Percentiles rank a stretch among this genome's conserved stretches.
Evolutionary conservation across 2,797 vertebrate genomes (phyloP).

Genomic region (Thunnus albacares): DNA sequence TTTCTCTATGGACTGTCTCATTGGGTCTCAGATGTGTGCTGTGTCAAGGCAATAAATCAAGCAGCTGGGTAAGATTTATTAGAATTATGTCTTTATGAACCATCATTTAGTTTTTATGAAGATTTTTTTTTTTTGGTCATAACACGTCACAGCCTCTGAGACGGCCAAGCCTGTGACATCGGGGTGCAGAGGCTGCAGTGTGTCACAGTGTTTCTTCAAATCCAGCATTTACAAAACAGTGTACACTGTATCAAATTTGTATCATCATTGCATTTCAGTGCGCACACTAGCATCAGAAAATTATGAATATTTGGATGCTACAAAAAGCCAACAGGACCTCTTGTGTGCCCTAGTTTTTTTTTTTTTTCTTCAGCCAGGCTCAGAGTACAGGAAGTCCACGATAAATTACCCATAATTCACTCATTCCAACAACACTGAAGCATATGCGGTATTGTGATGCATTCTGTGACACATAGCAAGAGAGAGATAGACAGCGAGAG

Average conservation of each 20-base stretch:
- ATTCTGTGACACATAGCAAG: background rate
- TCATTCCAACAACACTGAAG: too few relatives aligned
- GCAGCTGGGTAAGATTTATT: slow-evolving; percentile 18
- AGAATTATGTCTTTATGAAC: background rate
- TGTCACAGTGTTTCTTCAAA: background rate
- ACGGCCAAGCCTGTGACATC: background rate
- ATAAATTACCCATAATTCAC: too few relatives aligned
- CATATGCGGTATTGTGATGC: background rate
- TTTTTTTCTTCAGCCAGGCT: background rate
- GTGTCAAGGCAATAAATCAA: slow-evolving; percentile 4
- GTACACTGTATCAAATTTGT: background rate
- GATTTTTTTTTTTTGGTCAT: background rate
- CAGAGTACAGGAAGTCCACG: background rate
- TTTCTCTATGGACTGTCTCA: background rate
- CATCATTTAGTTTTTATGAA: background rate
- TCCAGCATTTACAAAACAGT: background rate
- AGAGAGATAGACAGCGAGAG: background rate
- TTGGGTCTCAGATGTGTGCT: slow-evolving; percentile 12
- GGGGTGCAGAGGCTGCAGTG: background rate
- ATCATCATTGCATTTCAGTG: background rate
- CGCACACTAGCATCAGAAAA: too few relatives aligned
- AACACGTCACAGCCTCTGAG: background rate
- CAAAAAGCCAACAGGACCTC: too few relatives aligned
- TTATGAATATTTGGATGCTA: background rate
- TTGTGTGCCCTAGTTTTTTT: too few relatives aligned